phyloP scores from a whole-genome alignment of 1,140 invertebrate genomes.

The Diabrotica undecimpunctata region DNA sequence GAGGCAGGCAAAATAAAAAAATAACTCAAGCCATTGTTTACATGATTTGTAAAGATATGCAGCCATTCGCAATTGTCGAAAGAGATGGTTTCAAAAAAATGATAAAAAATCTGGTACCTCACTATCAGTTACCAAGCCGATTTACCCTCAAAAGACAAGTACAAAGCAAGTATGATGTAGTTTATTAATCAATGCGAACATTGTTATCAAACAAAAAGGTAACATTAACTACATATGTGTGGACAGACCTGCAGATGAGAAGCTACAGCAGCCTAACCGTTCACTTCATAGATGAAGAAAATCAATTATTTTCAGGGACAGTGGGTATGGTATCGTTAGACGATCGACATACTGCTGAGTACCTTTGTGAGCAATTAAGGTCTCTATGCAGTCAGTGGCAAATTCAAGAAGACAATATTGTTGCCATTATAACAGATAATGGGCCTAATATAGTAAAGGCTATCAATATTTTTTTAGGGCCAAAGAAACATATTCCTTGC shows the following conservation, averaged over 20 bases:
- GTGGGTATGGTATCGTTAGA: background rate
- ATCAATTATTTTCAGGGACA: background rate
- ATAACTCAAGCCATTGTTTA: too few species aligned
- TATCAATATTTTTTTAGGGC: constrained; percentile 39
- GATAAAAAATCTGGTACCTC: too few species aligned
- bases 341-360: constrained; percentile 5
- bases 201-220: too few species aligned
- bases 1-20: too few species aligned
- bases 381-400: background rate
- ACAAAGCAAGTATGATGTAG: too few species aligned
- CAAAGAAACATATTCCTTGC: constrained; percentile 43
- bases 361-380: background rate
- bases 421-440: constrained; percentile 44
- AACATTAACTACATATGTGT: too few species aligned
- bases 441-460: constrained; percentile 45
- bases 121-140: too few species aligned
- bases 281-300: constrained; percentile 10
- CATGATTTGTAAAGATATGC: too few species aligned
- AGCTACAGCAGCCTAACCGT: constrained; percentile 10
- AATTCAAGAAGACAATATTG: constrained; percentile 35
- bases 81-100: too few species aligned
- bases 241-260: background rate
- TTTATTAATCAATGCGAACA: too few species aligned
- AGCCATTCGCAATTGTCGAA: too few species aligned
- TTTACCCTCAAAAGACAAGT: too few species aligned